Evolutionary conservation across 2,113 vertebrate species (phyloP).

Genomic region (Trinectes maculatus): DNA sequence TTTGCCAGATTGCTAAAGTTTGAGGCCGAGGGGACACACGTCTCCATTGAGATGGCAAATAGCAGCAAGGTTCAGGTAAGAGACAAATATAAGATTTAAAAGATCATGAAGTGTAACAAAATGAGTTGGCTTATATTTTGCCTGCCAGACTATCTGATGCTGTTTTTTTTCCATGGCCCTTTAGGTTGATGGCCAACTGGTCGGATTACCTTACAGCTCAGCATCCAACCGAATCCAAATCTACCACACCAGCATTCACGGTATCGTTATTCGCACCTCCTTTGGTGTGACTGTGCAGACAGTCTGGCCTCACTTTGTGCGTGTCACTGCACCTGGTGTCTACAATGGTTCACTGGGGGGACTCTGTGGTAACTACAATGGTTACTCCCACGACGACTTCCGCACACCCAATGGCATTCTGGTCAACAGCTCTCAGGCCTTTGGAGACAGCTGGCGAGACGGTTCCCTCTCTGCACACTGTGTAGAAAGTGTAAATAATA

Average conservation of each 20-base stretch:
- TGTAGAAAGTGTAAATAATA: not conserved
- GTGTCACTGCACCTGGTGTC: slow-evolving; percentile 58
- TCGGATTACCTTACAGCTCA: slow-evolving; percentile 57
- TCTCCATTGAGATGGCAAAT: slow-evolving; percentile 49
- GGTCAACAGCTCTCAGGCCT: slow-evolving; percentile 45
- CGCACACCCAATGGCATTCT: slow-evolving; percentile 52
- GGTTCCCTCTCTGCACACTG: slow-evolving; percentile 60
- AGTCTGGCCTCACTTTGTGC: slow-evolving; percentile 67
- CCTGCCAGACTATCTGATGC: not conserved
- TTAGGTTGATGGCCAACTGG: slow-evolving; percentile 68
- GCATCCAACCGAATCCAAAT: slow-evolving; percentile 19
- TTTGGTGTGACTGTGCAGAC: slow-evolving; percentile 70
- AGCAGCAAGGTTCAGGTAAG: slow-evolving; percentile 51
- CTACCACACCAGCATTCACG: slow-evolving; percentile 62
- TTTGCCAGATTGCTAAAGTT: slow-evolving; percentile 54
- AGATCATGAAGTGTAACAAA: not conserved
- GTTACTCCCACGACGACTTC: slow-evolving; percentile 58
- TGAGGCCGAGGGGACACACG: slow-evolving; percentile 43
- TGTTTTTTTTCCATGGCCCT: not conserved
- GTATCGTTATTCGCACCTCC: slow-evolving; percentile 61
- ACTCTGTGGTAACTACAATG: slow-evolving; percentile 74
- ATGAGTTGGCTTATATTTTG: not conserved
- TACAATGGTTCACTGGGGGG: slow-evolving; percentile 67
- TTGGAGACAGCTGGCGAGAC: slow-evolving; percentile 77
- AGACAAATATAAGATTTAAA: not conserved